A percentile compares a stretch with the other conserved stretches of the same genome.
Evolutionary conservation across 1,140 invertebrate genomes (phyloP).

Genomic region (Zeugodacus cucurbitae): DNA sequence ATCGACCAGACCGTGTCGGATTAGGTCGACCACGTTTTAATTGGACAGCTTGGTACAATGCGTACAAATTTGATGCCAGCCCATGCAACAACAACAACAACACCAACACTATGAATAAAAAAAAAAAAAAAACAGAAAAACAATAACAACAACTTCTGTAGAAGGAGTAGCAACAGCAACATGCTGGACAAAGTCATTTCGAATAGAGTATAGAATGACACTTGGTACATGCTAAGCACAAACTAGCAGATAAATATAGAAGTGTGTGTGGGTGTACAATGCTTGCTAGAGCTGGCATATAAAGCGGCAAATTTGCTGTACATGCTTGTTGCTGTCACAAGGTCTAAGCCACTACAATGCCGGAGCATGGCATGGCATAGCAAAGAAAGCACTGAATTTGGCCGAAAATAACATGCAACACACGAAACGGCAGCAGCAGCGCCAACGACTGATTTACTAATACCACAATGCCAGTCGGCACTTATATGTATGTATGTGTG

Average conservation of each 20-base stretch:
- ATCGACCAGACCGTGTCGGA: slow-evolving; percentile 35
- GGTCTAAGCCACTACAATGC: neutral
- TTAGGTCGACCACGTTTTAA: slow-evolving; percentile 29
- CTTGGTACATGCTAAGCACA: neutral
- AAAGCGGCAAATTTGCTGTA: slow-evolving; percentile 26
- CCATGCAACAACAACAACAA: neutral
- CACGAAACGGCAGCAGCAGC: neutral
- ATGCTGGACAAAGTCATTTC: neutral
- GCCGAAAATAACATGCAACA: slow-evolving; percentile 1
- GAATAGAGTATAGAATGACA: neutral
- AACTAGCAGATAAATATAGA: neutral
- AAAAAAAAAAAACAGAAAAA: neutral
- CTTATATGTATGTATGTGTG: neutral
- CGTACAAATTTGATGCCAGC: neutral
- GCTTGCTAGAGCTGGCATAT: neutral
- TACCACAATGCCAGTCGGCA: neutral
- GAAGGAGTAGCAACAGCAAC: neutral
- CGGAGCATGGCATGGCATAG: neutral
- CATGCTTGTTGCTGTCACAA: slow-evolving; percentile 25
- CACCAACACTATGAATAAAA: too few relatives aligned
- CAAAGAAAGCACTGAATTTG: neutral
- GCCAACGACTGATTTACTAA: neutral
- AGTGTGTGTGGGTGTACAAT: neutral
- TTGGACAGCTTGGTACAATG: slow-evolving; percentile 29
- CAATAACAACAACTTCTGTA: neutral